Evolutionary conservation across 1,140 invertebrate genomes (phyloP).

Genomic region (Physella acuta): DNA sequence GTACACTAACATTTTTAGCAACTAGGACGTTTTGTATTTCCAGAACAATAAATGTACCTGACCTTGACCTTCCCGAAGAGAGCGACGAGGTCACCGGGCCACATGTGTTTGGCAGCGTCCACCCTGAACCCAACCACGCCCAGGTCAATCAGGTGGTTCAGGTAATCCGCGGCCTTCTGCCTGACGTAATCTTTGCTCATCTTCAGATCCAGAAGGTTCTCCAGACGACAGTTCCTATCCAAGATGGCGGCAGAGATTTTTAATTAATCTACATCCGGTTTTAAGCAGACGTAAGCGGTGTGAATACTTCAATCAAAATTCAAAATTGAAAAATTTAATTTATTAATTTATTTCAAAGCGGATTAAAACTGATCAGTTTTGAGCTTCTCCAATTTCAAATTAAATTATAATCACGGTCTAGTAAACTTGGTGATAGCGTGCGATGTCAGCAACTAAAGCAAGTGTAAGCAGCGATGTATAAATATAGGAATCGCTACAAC

Average conservation of each 20-base stretch:
- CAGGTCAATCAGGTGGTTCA: constrained; percentile 65
- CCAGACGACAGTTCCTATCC: constrained; percentile 70
- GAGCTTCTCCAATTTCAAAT: not conserved
- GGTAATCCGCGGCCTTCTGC: constrained; percentile 60
- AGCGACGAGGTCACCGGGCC: constrained; percentile 48
- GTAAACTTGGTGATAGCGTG: no score
- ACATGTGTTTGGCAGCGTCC: constrained; percentile 57
- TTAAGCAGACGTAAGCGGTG: constrained; percentile 70
- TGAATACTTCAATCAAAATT: not conserved
- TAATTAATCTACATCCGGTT: not conserved
- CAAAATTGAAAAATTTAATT: not conserved
- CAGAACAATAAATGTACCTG: no score
- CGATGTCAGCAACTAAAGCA: no score
- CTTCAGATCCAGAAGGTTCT: constrained; percentile 75
- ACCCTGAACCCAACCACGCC: constrained; percentile 74
- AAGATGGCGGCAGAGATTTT: not conserved
- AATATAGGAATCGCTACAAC: no score
- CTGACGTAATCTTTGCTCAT: constrained; percentile 70
- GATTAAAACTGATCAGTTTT: no score
- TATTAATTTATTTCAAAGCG: not conserved
- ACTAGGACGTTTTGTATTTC: no score
- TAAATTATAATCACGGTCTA: no score
- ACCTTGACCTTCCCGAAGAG: constrained; percentile 62
- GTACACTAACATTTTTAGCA: no score
- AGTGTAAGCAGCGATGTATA: no score